phyloP scores from a whole-genome alignment of 1,140 invertebrate species.

The Bactericera cockerelli region DNA sequence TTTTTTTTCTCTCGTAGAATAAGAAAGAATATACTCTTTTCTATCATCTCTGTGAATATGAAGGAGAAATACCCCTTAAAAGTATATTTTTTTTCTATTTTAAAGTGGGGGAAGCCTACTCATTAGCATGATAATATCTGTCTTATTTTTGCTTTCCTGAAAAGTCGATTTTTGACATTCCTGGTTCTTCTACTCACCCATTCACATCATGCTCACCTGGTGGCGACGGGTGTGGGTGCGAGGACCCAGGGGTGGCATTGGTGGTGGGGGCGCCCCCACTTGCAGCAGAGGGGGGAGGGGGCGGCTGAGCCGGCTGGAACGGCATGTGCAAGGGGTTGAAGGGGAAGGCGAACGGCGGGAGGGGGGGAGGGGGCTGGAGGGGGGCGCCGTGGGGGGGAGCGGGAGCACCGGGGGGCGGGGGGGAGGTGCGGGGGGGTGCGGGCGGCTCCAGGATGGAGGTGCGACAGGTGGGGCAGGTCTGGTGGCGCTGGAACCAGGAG shows the following conservation, averaged over 20 bases:
- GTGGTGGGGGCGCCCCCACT: not conserved
- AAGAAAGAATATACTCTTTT: too few relatives aligned
- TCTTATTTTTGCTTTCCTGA: too few relatives aligned
- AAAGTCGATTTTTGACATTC: too few relatives aligned
- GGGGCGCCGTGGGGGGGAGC: slow-evolving; percentile 28
- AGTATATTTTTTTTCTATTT: too few relatives aligned
- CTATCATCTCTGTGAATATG: too few relatives aligned
- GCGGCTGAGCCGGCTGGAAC: not conserved
- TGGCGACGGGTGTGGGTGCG: too few relatives aligned
- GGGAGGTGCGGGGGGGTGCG: slow-evolving; percentile 24
- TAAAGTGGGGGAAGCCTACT: too few relatives aligned
- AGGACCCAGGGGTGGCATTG: not conserved
- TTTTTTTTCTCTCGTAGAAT: too few relatives aligned
- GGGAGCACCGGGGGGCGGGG: slow-evolving; percentile 23
- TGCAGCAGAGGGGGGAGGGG: slow-evolving; percentile 6
- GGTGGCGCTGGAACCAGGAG: slow-evolving; percentile 98
- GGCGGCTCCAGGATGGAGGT: slow-evolving; percentile 24
- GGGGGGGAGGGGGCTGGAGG: slow-evolving; percentile 6
- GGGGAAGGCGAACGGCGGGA: not conserved
- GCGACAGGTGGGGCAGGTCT: slow-evolving; percentile 97
- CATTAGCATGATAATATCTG: too few relatives aligned
- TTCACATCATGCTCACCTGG: too few relatives aligned
- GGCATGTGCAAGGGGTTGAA: not conserved
- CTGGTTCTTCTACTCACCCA: too few relatives aligned
- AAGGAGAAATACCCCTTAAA: too few relatives aligned